Evolutionary conservation across 64 coral and sea anemone genomes (phyloP).

Genomic region (Dendronephthya gigantea): DNA sequence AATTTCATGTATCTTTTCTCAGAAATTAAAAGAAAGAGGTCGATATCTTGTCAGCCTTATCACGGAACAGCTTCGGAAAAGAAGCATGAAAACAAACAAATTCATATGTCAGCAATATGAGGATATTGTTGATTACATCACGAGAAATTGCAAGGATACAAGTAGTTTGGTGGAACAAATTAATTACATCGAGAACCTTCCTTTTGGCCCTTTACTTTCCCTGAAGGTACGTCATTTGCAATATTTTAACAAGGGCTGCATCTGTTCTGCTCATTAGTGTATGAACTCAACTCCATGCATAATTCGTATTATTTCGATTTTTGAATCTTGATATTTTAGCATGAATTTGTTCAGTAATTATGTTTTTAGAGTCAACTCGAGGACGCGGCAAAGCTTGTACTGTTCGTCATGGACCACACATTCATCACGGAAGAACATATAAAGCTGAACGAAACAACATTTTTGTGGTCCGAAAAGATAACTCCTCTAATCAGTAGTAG

Average conservation of each 20-base stretch:
- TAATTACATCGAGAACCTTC: constrained; percentile 69
- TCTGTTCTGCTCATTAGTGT: too few relatives aligned
- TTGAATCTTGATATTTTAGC: too few relatives aligned
- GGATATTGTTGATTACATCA: constrained; percentile 69
- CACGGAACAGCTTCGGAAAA: constrained; percentile 44
- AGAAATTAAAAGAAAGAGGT: constrained; percentile 59
- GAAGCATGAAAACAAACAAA: constrained; percentile 76
- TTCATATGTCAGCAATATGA: constrained; percentile 89
- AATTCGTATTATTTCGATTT: too few relatives aligned
- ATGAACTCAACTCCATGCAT: too few relatives aligned
- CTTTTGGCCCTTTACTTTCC: constrained; percentile 57
- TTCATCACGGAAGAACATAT: constrained; percentile 60
- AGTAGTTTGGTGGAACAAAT: constrained; percentile 72
- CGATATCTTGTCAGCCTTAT: constrained; percentile 55
- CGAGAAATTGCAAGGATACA: constrained; percentile 51
- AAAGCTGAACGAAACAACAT: constrained; percentile 79
- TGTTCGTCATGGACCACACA: constrained; percentile 92
- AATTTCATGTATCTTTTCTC: constrained; percentile 9
- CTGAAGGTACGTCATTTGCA: constrained; percentile 18
- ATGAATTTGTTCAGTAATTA: too few relatives aligned
- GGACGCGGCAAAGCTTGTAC: constrained; percentile 66
- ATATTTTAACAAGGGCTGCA: too few relatives aligned
- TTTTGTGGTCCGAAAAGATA: constrained; percentile 70
- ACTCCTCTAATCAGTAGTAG: constrained; percentile 56
- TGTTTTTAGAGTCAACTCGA: constrained; percentile 49